Conservation (phyloP, 2,113 vertebrate genomes). For the Pachycephala philippinensis region DNA sequence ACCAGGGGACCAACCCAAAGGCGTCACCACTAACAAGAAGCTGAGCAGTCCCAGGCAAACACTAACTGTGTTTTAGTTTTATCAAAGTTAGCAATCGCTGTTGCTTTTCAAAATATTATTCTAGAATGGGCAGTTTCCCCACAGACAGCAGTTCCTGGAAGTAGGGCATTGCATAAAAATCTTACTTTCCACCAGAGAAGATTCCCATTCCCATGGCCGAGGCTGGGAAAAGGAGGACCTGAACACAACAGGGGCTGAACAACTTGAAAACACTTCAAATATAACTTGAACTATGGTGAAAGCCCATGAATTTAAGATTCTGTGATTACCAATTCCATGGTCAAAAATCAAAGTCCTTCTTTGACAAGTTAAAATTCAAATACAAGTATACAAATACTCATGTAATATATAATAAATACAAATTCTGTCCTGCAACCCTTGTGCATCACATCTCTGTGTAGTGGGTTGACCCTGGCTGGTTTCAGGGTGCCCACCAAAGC, state of each 20-base stretch:
- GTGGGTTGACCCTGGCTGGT: neutral
- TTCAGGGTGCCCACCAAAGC: neutral
- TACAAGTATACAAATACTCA: neutral
- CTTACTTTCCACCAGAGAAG: neutral
- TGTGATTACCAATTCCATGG: neutral
- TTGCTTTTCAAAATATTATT: neutral
- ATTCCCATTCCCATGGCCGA: neutral
- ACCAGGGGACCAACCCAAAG: neutral
- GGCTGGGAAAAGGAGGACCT: neutral
- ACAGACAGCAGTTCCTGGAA: neutral
- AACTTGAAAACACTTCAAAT: neutral
- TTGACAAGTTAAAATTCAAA: neutral
- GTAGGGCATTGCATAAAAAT: neutral
- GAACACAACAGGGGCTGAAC: neutral
- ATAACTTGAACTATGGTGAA: neutral
- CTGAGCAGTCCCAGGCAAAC: neutral
- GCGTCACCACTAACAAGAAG: neutral
- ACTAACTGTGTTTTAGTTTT: neutral
- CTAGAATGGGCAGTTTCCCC: neutral
- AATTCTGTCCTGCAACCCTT: neutral
- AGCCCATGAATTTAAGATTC: neutral
- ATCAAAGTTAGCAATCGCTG: rapidly evolving
- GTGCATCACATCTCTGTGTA: neutral
- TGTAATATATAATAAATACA: neutral
- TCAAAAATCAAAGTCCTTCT: neutral